Percentiles rank a stretch among this genome's conserved stretches.
Conservation (phyloP, 2,888 invertebrate species). For the Lasioglossum figueresi region DNA sequence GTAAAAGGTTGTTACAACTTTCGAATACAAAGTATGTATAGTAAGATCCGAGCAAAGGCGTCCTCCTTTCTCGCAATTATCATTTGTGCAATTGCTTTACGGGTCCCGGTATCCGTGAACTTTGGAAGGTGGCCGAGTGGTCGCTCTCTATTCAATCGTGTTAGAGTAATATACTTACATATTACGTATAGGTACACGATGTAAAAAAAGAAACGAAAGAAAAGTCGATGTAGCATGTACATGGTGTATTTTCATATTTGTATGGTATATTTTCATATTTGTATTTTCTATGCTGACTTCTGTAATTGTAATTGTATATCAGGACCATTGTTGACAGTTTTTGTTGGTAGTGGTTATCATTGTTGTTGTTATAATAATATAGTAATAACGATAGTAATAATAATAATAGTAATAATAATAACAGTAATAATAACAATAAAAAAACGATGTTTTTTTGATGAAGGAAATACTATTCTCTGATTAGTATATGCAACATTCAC, state of each 20-base stretch:
- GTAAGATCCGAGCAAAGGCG: conserved; percentile 19
- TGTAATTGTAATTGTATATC: conserved; percentile 60
- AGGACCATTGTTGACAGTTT: conserved; percentile 58
- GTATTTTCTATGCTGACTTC: conserved; percentile 69
- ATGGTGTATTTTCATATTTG: conserved; percentile 74
- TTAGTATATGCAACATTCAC: conserved; percentile 40
- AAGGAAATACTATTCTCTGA: conserved; percentile 41
- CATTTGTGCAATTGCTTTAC: conserved; percentile 13
- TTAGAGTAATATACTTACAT: conserved; percentile 23
- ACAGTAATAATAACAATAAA: conserved; percentile 36
- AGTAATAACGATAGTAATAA: conserved; percentile 33
- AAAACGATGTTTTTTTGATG: conserved; percentile 39
- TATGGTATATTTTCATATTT: conserved; percentile 75
- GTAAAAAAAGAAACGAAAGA: conserved; percentile 38
- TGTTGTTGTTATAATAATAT: conserved; percentile 51
- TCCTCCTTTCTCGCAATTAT: conserved; percentile 12
- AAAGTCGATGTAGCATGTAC: conserved; percentile 66
- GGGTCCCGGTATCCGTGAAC: conserved; percentile 3
- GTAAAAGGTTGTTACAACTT: not conserved
- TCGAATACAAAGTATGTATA: not conserved
- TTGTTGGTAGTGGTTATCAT: conserved; percentile 44
- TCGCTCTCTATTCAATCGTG: conserved; percentile 47
- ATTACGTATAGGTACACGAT: conserved; percentile 14
- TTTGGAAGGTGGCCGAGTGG: conserved; percentile 26
- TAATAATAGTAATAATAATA: conserved; percentile 6